Conservation (phyloP, 1,140 invertebrate genomes). For the Neoseiulus cucumeris region DNA sequence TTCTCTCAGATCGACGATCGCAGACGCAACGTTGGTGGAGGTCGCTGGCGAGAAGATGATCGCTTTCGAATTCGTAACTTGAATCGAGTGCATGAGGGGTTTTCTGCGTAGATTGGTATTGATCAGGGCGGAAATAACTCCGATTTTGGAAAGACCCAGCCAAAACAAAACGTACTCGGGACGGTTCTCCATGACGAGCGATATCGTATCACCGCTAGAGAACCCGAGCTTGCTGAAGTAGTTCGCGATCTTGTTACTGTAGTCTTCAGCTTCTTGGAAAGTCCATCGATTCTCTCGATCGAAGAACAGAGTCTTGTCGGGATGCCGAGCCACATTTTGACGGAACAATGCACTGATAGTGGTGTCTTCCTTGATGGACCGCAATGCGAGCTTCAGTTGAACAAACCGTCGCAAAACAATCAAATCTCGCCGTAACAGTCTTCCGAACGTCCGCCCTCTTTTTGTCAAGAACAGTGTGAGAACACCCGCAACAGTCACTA, state of each 20-base stretch:
- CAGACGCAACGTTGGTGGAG: neutral
- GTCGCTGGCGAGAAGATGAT: slow-evolving; percentile 38
- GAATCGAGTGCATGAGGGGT: slow-evolving; percentile 56
- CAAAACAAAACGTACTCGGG: slow-evolving; percentile 59
- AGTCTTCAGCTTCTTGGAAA: slow-evolving; percentile 45
- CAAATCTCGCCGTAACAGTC: neutral
- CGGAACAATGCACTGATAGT: slow-evolving; percentile 51
- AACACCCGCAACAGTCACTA: neutral
- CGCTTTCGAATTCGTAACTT: slow-evolving; percentile 53
- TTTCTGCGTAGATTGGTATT: slow-evolving; percentile 60
- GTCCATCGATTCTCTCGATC: slow-evolving; percentile 60
- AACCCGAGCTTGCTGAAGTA: slow-evolving; percentile 46
- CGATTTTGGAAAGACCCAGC: slow-evolving; percentile 44
- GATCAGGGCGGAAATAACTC: slow-evolving; percentile 60
- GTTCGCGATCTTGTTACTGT: slow-evolving; percentile 48
- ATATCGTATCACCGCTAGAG: slow-evolving; percentile 51
- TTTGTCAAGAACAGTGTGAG: neutral
- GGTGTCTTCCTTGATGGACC: slow-evolving; percentile 26
- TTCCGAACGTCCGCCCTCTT: neutral
- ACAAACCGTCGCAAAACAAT: neutral
- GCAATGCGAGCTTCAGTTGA: neutral
- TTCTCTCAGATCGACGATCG: neutral
- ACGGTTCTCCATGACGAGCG: slow-evolving; percentile 56
- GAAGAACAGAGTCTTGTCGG: slow-evolving; percentile 54
- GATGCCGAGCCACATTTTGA: slow-evolving; percentile 43